Evolutionary conservation across 2,888 invertebrate species (phyloP).

Genomic region (Agriopis marginaria): DNA sequence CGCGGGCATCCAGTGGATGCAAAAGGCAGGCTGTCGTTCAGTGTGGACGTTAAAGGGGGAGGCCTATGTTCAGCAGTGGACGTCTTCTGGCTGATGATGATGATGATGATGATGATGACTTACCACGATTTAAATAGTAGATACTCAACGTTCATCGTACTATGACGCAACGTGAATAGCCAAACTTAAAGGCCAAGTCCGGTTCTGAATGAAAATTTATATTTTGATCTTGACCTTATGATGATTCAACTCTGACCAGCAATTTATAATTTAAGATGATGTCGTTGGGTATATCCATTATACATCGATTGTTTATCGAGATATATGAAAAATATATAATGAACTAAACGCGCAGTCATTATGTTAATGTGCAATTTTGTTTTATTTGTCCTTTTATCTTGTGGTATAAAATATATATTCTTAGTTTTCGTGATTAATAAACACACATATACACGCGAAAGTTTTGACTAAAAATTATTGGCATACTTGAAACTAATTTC

Average conservation of each 20-base stretch:
- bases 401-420: too few relatives aligned
- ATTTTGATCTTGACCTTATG: constrained; percentile 29
- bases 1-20: too few relatives aligned
- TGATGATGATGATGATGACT: too few relatives aligned
- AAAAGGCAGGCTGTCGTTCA: too few relatives aligned
- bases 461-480: too few relatives aligned
- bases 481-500: too few relatives aligned
- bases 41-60: too few relatives aligned
- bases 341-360: constrained; percentile 2
- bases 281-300: constrained; percentile 5
- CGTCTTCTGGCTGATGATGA: too few relatives aligned
- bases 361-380: constrained; percentile 21
- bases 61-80: too few relatives aligned
- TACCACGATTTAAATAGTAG: not conserved
- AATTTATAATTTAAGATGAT: constrained; percentile 32
- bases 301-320: constrained; percentile 10
- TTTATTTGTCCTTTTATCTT: not conserved
- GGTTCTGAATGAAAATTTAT: constrained; percentile 17
- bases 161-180: constrained; percentile 21
- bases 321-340: constrained; percentile 29
- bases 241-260: constrained; percentile 48
- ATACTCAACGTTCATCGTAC: not conserved
- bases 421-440: too few relatives aligned
- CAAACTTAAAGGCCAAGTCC: constrained; percentile 13
- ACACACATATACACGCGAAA: too few relatives aligned